Evolutionary conservation across 2,797 vertebrate species (phyloP).

Genomic region (Premnoplex brunnescens): DNA sequence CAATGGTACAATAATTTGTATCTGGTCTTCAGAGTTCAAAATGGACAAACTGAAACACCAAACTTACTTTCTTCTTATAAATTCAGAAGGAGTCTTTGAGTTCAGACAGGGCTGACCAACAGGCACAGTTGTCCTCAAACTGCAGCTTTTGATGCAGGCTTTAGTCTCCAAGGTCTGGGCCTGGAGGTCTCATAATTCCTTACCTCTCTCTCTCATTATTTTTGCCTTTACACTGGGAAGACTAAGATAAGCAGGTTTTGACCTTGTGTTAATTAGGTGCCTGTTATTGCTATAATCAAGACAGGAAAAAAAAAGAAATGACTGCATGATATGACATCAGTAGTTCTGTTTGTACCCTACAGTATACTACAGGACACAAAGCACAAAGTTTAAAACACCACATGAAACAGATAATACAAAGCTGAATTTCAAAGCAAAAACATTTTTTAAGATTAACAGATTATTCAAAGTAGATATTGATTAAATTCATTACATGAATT

Average conservation of each 20-base stretch:
- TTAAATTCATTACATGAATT: neutral
- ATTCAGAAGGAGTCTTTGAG: neutral
- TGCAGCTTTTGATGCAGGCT: neutral
- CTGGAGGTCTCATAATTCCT: neutral
- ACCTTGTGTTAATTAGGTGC: neutral
- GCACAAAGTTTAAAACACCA: neutral
- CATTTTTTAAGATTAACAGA: neutral
- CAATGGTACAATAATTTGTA: neutral
- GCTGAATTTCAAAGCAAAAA: neutral
- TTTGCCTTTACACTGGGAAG: neutral
- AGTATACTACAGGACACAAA: neutral
- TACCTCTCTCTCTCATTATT: neutral
- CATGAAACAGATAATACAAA: neutral
- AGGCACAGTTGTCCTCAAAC: neutral
- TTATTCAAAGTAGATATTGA: neutral
- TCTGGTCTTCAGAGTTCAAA: neutral
- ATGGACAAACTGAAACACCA: neutral
- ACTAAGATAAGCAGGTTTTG: neutral
- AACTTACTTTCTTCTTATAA: neutral
- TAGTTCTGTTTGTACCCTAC: neutral
- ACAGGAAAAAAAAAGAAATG: neutral
- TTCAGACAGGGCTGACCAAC: neutral
- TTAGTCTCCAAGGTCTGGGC: neutral
- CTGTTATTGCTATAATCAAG: neutral
- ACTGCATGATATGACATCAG: neutral